Evolutionary conservation across 2,888 invertebrate species (phyloP).

Genomic region (Psylliodes chrysocephalus): DNA sequence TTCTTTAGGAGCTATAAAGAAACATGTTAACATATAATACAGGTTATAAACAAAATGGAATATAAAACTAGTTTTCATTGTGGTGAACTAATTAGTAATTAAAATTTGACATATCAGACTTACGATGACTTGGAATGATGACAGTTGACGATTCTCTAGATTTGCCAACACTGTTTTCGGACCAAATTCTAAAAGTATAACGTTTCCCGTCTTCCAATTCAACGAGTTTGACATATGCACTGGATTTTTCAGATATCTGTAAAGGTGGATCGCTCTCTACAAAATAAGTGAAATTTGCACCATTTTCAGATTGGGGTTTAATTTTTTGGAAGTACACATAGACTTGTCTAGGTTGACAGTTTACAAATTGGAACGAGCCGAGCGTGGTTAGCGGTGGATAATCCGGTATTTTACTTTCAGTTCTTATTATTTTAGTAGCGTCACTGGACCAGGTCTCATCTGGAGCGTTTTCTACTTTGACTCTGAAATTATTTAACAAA

Average conservation of each 20-base stretch:
- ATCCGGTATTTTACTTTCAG: conserved; percentile 70
- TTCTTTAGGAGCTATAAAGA: conserved; percentile 38
- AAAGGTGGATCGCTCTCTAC: conserved; percentile 59
- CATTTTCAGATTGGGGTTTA: conserved; percentile 73
- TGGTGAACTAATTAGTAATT: no score
- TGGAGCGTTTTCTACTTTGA: conserved; percentile 69
- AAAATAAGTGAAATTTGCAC: conserved; percentile 77
- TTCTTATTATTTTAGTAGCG: conserved; percentile 70
- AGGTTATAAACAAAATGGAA: conserved; percentile 20
- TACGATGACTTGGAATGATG: conserved; percentile 66
- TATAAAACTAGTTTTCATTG: no score
- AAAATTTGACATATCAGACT: no score
- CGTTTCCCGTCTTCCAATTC: conserved; percentile 62
- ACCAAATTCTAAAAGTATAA: conserved; percentile 69
- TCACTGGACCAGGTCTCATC: conserved; percentile 77
- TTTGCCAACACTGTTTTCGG: conserved; percentile 71
- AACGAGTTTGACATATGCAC: conserved; percentile 71
- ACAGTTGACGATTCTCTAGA: conserved; percentile 70
- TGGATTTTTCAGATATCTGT: conserved; percentile 68
- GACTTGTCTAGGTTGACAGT: conserved; percentile 58
- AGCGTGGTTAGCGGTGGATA: conserved; percentile 76
- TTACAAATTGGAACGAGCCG: conserved; percentile 76
- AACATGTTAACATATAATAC: conserved; percentile 37
- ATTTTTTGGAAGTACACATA: conserved; percentile 85
- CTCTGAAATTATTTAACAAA: conserved; percentile 53